Evolutionary conservation across 2,113 vertebrate species (phyloP), one percentile per base, ranked within the genome.

Genomic region (Sceloporus undulatus): DNA sequence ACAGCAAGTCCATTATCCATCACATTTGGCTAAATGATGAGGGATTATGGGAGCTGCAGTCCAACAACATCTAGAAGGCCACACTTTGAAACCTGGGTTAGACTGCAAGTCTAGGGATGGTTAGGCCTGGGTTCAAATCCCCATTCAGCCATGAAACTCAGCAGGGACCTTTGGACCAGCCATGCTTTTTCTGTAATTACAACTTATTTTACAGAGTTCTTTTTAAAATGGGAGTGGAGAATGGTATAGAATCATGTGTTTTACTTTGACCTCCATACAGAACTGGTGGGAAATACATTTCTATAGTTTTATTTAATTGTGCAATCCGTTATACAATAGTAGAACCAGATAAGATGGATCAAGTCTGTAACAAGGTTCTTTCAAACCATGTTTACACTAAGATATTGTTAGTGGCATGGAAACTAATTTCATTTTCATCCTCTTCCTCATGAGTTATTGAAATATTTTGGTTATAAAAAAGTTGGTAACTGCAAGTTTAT

Each of bases 391-490:
- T 62, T 62, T 62, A 62, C 16, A 62, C 16, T 62, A 16, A 14
- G 13, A 62, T 62, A 62, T 14, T 62, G 59, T 16, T 62, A 62
- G 59, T 16, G 59, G 59, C 18, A 18, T 62, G 16, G 14, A 62
- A 62, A 62, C 1, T 62, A 3, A 14, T 62, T 62, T 18, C 18
- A 62, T 62, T 16, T 62, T 62, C 16, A 4, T 62, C 59, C 59
- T 62, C 59, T 62, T 62, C 59, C 59, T 14, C 59, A 18, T 62
- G 59, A 92, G 38, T 40, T 27, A 34, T 7, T 19, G 59, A 9
- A 88, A 78, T 78, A 0, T 62, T 92, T 90, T 23, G 79, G 3
- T 1, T n/a, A 90, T 68, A 34, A 92, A 81, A 80, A 14, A 68
- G 1, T 62, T 19, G 82, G 78, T 88, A 88, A 90, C 90, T 4